Conservation (phyloP, 2,113 vertebrate species). For the Arvicanthis niloticus region DNA sequence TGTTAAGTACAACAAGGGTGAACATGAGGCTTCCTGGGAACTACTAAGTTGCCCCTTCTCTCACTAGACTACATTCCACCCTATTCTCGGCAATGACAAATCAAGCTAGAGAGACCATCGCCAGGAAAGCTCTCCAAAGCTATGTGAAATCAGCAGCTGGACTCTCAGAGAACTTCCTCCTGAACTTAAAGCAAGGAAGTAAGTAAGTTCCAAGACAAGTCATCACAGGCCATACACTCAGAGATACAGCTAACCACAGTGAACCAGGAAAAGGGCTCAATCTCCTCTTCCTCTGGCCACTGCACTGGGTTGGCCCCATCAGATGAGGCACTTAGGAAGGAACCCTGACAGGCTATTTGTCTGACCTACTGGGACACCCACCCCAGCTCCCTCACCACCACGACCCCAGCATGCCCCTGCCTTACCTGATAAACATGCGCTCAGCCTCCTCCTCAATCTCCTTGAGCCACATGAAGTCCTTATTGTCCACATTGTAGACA, state of each 20-base stretch:
- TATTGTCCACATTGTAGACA: conserved; percentile 86
- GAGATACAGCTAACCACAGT: not conserved
- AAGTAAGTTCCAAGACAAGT: not conserved
- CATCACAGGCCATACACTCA: not conserved
- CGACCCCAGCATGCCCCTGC: rapidly evolving
- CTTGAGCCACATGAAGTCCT: conserved; percentile 93
- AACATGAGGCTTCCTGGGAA: not conserved
- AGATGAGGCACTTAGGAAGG: not conserved
- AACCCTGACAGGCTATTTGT: not conserved
- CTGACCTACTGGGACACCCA: not conserved
- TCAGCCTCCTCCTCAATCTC: conserved; percentile 94
- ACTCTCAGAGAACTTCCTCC: not conserved
- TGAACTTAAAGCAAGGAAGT: not conserved
- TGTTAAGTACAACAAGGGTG: conserved; percentile 70
- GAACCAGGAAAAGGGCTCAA: not conserved
- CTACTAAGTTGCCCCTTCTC: not conserved
- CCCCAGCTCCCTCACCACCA: rapidly evolving
- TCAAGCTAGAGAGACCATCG: not conserved
- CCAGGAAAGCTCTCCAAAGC: not conserved
- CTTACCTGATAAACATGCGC: conserved; percentile 93
- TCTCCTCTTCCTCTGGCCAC: not conserved
- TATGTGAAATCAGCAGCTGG: not conserved
- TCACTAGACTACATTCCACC: not conserved
- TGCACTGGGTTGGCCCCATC: not conserved
- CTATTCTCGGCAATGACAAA: not conserved